Base-by-base conservation (phyloP, 2,113 vertebrate genomes). In the Manacus vitellinus region DNA sequence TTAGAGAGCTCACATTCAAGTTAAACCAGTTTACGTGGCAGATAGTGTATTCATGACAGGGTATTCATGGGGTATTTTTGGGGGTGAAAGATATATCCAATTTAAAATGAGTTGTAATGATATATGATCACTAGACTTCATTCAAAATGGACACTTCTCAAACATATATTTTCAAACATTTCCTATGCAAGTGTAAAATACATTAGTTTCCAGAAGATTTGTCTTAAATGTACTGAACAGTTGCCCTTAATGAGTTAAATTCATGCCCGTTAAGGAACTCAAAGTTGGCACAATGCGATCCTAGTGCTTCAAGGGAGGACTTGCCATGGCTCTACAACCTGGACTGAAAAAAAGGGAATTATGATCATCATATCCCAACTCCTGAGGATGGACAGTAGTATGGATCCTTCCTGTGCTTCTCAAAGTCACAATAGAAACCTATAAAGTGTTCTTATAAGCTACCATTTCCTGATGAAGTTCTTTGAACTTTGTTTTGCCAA, bases 41-140 rank as follows among this genome's bases (percentile, higher is more conserved):
- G 46, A 76, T 66, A 28, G 4, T 12, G 2, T 27, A 72, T 44
- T 82, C 35, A 27, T 31, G n/a, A 59, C 33, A 4, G 8, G 23
- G 20, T 37, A 30, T 18, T 75, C 1, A 5, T 47, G 33, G 22
- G 25, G 9, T 31, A 49, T 75, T 85, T 52, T 5, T 3, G 1
- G 7, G 9, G 4, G 6, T 13, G 12, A 82, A 72, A 76, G 28
- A 37, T 55, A 43, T 20, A 43, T 1, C 6, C 0, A 0, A 33
- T 74, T 73, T 41, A 83, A 80, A 90, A 83, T 58, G 3, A 61
- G 80, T 43, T 73, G 7, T 6, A 83, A 43, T 43, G 35, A 20
- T 54, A 20, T 88, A 1, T 21, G 28, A 55, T 35, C 30, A 12
- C 31, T 66, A 71, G 18, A 70, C 35, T 51, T 84, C 25, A 51